Base-by-base conservation (phyloP, 2,113 vertebrate species). In the Sardina pilchardus region DNA sequence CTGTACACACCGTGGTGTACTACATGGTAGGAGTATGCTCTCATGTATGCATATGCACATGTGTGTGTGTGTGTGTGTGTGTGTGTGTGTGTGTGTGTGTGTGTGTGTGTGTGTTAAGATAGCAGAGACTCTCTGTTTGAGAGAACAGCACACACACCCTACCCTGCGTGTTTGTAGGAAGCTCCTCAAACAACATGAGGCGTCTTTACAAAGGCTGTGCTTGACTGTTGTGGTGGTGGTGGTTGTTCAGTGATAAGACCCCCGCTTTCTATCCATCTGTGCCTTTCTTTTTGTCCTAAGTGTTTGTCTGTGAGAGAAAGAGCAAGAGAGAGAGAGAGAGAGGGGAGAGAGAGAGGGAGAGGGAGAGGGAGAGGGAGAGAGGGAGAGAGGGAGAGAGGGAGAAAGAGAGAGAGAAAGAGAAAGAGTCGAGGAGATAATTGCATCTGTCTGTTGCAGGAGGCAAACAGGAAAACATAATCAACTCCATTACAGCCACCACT, bases 391-490 rank as follows among this genome's bases (percentile, higher is more conserved):
- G 26, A 71, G 63, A 71, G 7, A 71, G 63, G 34, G 26, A 53
- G 17, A 59, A 6, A 14, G 34, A 63, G n/a, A 4, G 44, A n/a
- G 44, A 53, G 82, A 53, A 36, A 63, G 34, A 83, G 82, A 43
- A 17, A 42, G 82, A 59, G 9, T 53, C 36, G 16, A 78, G 4
- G 71, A 78, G 71, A 78, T 78, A 78, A 78, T 78, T 78, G 71
- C 71, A 78, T 78, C 71, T 78, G 71, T 78, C 30, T 78, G 71
- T 78, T 36, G 71, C 71, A 78, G 71, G 12, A 78, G 30, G 71
- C 71, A 78, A 78, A 78, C 26, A 78, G 71, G 14, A 78, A 78
- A 78, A 78, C 71, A 78, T 78, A 36, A 78, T 78, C 71, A 78
- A 71, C 26, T 78, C 26, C 71, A 78, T 78, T 78, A 78, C 71